Conservation (phyloP, 2,888 invertebrate genomes). For the Sarcophaga rosellei region DNA sequence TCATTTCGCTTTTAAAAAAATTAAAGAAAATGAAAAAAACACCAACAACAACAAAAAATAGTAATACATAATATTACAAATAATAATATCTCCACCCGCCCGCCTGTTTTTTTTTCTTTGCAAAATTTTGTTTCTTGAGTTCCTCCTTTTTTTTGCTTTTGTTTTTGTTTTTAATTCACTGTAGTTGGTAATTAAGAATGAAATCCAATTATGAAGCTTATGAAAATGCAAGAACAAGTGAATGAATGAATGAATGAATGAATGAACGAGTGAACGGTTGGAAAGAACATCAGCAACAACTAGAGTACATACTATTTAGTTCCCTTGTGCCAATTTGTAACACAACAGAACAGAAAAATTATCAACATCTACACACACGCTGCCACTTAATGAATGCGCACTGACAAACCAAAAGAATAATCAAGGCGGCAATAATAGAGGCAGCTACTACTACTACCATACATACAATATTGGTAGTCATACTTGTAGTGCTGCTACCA, state of each 20-base stretch:
- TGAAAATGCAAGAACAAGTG: slow-evolving; percentile 69
- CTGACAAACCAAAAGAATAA: slow-evolving; percentile 47
- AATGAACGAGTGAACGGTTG: slow-evolving; percentile 1
- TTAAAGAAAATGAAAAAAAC: slow-evolving; percentile 6
- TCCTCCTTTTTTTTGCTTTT: neutral
- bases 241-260: slow-evolving; percentile 8
- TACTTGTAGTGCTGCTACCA: neutral
- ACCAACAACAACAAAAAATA: neutral
- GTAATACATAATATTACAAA: slow-evolving; percentile 9
- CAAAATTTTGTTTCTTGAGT: no score
- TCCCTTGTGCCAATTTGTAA: slow-evolving; percentile 66
- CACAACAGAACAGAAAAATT: slow-evolving; percentile 23
- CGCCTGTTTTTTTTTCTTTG: slow-evolving; percentile 14
- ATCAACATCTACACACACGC: slow-evolving; percentile 14
- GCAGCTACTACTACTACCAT: slow-evolving; percentile 66
- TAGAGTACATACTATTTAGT: slow-evolving; percentile 56
- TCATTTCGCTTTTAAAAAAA: neutral
- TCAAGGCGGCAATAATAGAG: slow-evolving; percentile 39
- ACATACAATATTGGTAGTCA: slow-evolving; percentile 21
- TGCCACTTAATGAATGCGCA: slow-evolving; percentile 35
- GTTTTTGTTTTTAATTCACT: slow-evolving; percentile 32
- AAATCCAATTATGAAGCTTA: slow-evolving; percentile 79
- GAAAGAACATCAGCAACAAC: slow-evolving; percentile 16
- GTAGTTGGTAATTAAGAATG: slow-evolving; percentile 78
- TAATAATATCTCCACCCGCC: slow-evolving; percentile 25